Evolutionary conservation across 2,113 vertebrate species (phyloP).

Genomic region (Otocyon megalotis): DNA sequence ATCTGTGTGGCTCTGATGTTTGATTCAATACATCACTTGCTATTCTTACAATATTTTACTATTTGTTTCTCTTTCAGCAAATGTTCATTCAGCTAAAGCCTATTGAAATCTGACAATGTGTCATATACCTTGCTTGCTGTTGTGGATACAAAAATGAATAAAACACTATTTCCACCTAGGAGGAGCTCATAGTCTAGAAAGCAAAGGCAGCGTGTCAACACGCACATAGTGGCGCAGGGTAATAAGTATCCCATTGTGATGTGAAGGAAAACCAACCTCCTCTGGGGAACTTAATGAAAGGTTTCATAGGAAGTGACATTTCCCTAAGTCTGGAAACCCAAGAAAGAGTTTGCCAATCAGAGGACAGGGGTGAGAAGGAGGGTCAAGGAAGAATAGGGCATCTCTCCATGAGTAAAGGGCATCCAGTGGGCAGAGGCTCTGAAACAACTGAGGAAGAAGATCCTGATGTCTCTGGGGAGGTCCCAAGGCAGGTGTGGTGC

Average conservation of each 20-base stretch:
- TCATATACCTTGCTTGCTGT: neutral
- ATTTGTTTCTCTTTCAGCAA: conserved; percentile 63
- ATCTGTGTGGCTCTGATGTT: neutral
- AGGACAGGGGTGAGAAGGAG: neutral
- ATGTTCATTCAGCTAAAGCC: conserved; percentile 57
- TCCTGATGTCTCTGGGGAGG: neutral
- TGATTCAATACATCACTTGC: conserved; percentile 39
- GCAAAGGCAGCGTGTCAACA: neutral
- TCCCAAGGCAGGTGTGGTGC: neutral
- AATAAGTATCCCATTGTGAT: neutral
- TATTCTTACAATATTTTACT: conserved; percentile 52
- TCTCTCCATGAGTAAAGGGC: neutral
- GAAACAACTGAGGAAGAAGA: neutral
- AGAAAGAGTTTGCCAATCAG: neutral
- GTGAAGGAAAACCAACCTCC: neutral
- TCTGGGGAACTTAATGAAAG: neutral
- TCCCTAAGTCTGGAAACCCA: neutral
- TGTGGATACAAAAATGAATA: conserved; percentile 43
- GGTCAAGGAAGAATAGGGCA: neutral
- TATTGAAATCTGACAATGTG: conserved; percentile 21
- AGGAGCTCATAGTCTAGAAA: conserved; percentile 25
- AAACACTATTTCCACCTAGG: conserved; percentile 1
- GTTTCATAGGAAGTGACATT: conserved; percentile 19
- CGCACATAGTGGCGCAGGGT: neutral
- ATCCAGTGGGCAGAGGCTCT: neutral